Evolutionary conservation across 2,797 vertebrate species (phyloP).

Genomic region (Loris lydekkerianus): DNA sequence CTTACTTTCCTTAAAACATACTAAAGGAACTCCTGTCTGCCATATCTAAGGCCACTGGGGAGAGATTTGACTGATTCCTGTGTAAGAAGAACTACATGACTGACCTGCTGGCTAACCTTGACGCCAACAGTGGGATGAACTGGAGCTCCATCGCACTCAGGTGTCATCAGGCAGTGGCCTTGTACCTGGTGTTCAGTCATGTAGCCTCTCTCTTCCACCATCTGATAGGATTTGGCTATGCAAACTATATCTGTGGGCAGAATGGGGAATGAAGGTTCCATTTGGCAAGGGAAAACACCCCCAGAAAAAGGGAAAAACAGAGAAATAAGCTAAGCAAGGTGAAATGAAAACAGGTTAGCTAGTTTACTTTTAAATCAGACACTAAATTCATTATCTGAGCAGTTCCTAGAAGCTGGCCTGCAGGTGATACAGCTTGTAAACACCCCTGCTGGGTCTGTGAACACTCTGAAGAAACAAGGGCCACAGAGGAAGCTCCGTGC

Average conservation of each 20-base stretch:
- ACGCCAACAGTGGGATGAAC: conserved; percentile 92
- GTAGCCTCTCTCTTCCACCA: conserved; percentile 97
- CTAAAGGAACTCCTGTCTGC: neutral
- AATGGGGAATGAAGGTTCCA: too few relatives aligned
- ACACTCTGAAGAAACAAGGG: too few relatives aligned
- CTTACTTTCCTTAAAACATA: neutral
- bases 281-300: too few relatives aligned
- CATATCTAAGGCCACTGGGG: conserved; percentile 92
- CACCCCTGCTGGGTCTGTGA: too few relatives aligned
- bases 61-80: conserved; percentile 93
- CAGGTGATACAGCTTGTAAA: too few relatives aligned
- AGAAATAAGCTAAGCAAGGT: too few relatives aligned
- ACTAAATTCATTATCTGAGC: too few relatives aligned
- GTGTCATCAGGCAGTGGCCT: conserved; percentile 89
- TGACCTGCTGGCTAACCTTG: conserved; percentile 90
- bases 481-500: too few relatives aligned
- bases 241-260: conserved; percentile 91
- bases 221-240: conserved; percentile 96
- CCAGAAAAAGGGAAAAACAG: too few relatives aligned
- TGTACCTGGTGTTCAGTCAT: conserved; percentile 95
- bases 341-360: too few relatives aligned
- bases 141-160: conserved; percentile 91
- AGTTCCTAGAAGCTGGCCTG: too few relatives aligned
- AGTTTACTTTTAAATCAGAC: too few relatives aligned
- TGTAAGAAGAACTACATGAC: conserved; percentile 93